These are phyloP conservation scores for Archips xylosteana DNA, from an alignment of 2,888 invertebrate species.

Conservation along the genomic window DNA sequence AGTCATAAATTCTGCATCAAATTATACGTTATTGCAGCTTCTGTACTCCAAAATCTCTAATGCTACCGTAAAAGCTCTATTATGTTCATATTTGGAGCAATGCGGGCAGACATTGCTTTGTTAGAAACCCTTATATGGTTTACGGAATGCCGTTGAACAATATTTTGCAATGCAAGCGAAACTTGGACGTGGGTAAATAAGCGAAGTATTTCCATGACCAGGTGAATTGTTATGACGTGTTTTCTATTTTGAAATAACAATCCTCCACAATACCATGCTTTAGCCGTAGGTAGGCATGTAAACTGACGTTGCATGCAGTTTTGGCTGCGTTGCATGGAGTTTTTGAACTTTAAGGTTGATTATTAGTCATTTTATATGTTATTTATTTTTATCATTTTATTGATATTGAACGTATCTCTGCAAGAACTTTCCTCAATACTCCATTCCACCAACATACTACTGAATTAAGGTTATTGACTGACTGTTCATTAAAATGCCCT, in stretches of 20 bases:
- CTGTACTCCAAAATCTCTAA: conserved; percentile 25
- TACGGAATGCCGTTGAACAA: conserved; percentile 26
- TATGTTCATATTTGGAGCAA: conserved; percentile 41
- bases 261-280: not conserved
- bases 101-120: conserved; percentile 26
- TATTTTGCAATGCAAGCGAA: conserved; percentile 23
- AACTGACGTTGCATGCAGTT: too few species aligned
- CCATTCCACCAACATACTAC: too few species aligned
- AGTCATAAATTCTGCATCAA: conserved; percentile 8
- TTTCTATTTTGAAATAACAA: not conserved
- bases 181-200: conserved; percentile 13
- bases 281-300: too few species aligned
- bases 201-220: not conserved
- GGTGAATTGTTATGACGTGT: not conserved
- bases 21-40: conserved; percentile 31
- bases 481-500: too few species aligned
- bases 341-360: too few species aligned
- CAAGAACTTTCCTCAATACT: too few species aligned
- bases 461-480: too few species aligned
- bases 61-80: conserved; percentile 35
- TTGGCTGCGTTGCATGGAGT: too few species aligned
- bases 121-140: conserved; percentile 36
- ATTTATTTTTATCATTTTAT: too few species aligned
- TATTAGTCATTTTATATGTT: too few species aligned
- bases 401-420: too few species aligned